Evolutionary conservation across 2,113 vertebrate species (phyloP).

Genomic region (Syrmaticus mikado): DNA sequence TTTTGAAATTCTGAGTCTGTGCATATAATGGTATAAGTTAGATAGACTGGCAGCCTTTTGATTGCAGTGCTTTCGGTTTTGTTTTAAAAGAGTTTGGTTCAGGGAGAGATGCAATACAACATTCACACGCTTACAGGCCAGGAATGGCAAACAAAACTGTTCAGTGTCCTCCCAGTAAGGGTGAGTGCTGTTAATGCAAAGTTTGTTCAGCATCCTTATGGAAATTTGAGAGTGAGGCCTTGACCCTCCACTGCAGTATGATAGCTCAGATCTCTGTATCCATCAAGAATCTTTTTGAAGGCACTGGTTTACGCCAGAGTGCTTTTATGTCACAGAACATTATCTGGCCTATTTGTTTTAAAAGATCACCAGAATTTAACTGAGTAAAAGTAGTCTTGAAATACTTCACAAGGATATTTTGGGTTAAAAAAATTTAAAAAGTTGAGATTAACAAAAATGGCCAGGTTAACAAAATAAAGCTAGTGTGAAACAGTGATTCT

Average conservation of each 20-base stretch:
- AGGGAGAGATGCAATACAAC: not conserved
- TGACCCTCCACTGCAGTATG: accelerated
- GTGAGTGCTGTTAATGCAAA: not conserved
- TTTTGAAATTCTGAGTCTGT: not conserved
- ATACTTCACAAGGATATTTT: not conserved
- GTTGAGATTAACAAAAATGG: not conserved
- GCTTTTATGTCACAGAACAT: not conserved
- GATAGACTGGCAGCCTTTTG: not conserved
- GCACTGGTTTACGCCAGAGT: not conserved
- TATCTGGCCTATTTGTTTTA: not conserved
- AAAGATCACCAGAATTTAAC: not conserved
- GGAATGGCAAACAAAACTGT: not conserved
- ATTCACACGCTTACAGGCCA: not conserved
- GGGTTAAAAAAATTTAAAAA: not conserved
- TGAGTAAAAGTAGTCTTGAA: not conserved
- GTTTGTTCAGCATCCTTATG: not conserved
- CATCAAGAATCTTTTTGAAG: not conserved
- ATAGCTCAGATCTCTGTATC: not conserved
- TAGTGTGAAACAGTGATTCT: not conserved
- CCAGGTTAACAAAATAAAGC: not conserved
- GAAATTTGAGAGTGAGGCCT: not conserved
- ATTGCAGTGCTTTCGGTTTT: not conserved
- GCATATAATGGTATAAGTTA: not conserved
- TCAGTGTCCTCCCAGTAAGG: not conserved
- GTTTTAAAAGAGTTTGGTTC: not conserved